Conservation (phyloP, 2,113 vertebrate genomes). For the Apeltes quadracus region DNA sequence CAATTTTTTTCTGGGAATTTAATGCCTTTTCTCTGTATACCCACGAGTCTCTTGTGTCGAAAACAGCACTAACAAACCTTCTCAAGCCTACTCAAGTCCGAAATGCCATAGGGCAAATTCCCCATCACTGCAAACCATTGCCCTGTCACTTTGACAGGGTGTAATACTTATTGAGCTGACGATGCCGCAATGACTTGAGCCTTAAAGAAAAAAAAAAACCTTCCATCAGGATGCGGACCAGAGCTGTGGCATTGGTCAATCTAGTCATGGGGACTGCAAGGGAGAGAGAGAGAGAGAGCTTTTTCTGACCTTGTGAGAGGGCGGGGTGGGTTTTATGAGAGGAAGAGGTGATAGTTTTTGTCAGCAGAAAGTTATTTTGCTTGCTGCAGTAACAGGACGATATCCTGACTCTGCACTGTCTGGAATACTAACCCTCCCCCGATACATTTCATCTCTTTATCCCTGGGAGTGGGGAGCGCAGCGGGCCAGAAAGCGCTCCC, state of each 20-base stretch:
- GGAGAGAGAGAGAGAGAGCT: constrained; percentile 40
- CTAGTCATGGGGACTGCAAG: constrained; percentile 49
- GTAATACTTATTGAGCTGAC: constrained; percentile 72
- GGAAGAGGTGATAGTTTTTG: constrained; percentile 69
- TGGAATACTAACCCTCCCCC: constrained; percentile 57
- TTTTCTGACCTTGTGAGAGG: constrained; percentile 63
- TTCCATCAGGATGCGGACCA: constrained; percentile 42
- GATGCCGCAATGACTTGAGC: constrained; percentile 59
- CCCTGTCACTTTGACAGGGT: constrained; percentile 60
- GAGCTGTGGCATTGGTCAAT: constrained; percentile 49
- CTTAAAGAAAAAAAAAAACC: constrained; percentile 36
- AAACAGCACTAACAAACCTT: constrained; percentile 47
- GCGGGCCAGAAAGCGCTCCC: constrained; percentile 43
- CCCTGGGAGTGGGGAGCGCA: constrained; percentile 42
- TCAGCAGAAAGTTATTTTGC: constrained; percentile 76
- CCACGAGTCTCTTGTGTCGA: constrained; percentile 44
- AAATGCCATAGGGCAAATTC: constrained; percentile 54
- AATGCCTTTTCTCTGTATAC: constrained; percentile 54
- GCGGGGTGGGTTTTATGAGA: constrained; percentile 42
- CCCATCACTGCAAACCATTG: constrained; percentile 51
- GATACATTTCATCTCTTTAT: constrained; percentile 63
- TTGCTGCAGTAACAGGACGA: constrained; percentile 69
- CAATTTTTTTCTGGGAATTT: constrained; percentile 57
- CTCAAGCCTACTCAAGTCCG: constrained; percentile 49
- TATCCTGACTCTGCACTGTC: constrained; percentile 74